These are phyloP conservation scores for Sycophila sp. DNA, from an alignment of 1,140 invertebrate species.

Conservation along the genomic window DNA sequence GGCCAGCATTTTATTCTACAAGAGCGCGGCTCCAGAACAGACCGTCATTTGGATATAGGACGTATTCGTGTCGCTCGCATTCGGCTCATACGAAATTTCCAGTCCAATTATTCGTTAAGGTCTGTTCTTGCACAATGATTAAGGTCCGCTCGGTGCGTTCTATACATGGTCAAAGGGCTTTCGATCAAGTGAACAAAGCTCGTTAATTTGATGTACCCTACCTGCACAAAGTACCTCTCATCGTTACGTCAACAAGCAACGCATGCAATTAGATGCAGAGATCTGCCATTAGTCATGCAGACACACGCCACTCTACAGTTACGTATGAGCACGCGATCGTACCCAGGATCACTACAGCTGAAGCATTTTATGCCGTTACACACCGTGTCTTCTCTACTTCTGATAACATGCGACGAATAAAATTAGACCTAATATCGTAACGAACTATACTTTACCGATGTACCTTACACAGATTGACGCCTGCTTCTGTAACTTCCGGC, in stretches of 20 bases:
- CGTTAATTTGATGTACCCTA: not conserved
- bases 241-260: not conserved
- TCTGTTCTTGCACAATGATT: too few relatives aligned
- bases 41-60: not conserved
- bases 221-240: not conserved
- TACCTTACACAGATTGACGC: too few relatives aligned
- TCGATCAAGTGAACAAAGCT: not conserved
- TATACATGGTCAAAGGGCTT: not conserved
- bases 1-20: not conserved
- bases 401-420: not conserved
- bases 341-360: too few relatives aligned
- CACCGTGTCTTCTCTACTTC: not conserved
- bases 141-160: not conserved
- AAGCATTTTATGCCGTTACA: too few relatives aligned
- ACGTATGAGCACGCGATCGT: too few relatives aligned
- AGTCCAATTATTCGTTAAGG: too few relatives aligned
- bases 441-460: too few relatives aligned
- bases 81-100: too few relatives aligned
- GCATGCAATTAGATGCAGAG: conserved; percentile 13
- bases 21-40: conserved; percentile 4
- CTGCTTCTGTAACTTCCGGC: too few relatives aligned
- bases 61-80: too few relatives aligned
- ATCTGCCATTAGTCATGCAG: too few relatives aligned
- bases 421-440: not conserved
- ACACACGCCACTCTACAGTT: too few relatives aligned